These are phyloP conservation scores for Endotricha flammealis DNA, from an alignment of 2,888 invertebrate species.

Conservation along the genomic window DNA sequence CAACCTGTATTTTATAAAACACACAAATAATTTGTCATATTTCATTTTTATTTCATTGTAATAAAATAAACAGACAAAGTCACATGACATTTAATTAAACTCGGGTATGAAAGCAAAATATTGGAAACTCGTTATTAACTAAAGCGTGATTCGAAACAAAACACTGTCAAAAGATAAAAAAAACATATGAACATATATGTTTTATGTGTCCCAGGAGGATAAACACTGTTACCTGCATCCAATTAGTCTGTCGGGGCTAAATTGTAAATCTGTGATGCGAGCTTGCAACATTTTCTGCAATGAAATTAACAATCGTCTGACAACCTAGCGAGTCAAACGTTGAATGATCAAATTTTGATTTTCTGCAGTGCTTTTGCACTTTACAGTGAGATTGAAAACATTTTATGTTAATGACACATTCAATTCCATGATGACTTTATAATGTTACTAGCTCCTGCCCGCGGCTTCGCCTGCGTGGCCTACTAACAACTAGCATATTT, in stretches of 20 bases:
- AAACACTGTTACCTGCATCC: conserved; percentile 55
- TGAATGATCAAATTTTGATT: neutral
- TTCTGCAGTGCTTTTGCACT: too few relatives aligned
- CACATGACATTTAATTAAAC: too few relatives aligned
- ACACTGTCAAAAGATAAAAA: conserved; percentile 32
- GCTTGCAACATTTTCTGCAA: conserved; percentile 8
- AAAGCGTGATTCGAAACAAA: neutral
- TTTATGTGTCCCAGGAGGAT: conserved; percentile 27
- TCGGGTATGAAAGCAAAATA: neutral
- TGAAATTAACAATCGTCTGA: conserved; percentile 6
- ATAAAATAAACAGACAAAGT: too few relatives aligned
- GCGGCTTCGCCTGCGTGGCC: too few relatives aligned
- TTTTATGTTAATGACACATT: too few relatives aligned
- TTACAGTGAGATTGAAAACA: too few relatives aligned
- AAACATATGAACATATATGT: conserved; percentile 23
- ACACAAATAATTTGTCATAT: too few relatives aligned
- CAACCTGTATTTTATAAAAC: too few relatives aligned
- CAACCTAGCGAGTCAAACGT: neutral
- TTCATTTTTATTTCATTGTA: too few relatives aligned
- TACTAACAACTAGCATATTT: neutral
- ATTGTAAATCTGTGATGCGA: conserved; percentile 41
- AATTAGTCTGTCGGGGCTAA: conserved; percentile 49
- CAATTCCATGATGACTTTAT: too few relatives aligned
- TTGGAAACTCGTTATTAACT: neutral
- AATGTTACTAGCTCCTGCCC: too few relatives aligned